phyloP scores from a whole-genome alignment of 2,888 invertebrate genomes.

The Sinohyriopsis cumingii region DNA sequence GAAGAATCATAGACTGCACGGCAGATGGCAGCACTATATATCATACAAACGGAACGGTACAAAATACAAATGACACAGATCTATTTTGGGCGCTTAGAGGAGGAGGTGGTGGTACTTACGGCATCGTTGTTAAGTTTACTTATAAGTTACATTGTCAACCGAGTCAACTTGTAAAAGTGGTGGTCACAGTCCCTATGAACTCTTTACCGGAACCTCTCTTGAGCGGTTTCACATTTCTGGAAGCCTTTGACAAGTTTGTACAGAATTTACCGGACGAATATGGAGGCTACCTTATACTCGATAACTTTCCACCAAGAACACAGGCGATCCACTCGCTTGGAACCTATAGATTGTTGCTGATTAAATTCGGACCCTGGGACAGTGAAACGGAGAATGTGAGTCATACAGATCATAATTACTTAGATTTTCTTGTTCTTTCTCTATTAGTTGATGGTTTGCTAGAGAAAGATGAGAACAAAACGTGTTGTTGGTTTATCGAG shows the following conservation, averaged over 20 bases:
- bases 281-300: slow-evolving; percentile 35
- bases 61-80: slow-evolving; percentile 18
- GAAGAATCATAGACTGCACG: slow-evolving; percentile 25
- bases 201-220: not conserved
- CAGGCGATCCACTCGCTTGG: slow-evolving; percentile 6
- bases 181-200: slow-evolving; percentile 9
- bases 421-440: no score
- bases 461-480: no score
- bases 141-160: slow-evolving; percentile 31
- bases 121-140: slow-evolving; percentile 26
- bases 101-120: slow-evolving; percentile 45
- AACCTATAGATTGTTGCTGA: slow-evolving; percentile 15
- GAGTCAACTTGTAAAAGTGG: slow-evolving; percentile 12
- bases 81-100: slow-evolving; percentile 47
- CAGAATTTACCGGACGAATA: slow-evolving; percentile 23
- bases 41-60: slow-evolving; percentile 4
- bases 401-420: no score
- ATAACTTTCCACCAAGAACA: slow-evolving; percentile 5
- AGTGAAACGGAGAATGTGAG: slow-evolving; percentile 13
- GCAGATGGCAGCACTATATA: slow-evolving; percentile 13
- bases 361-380: slow-evolving; percentile 37
- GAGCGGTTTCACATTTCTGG: slow-evolving; percentile 6
- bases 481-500: no score
- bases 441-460: no score
- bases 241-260: slow-evolving; percentile 7